phyloP scores from a whole-genome alignment of 2,113 vertebrate genomes.

The Neomonachus schauinslandi region DNA sequence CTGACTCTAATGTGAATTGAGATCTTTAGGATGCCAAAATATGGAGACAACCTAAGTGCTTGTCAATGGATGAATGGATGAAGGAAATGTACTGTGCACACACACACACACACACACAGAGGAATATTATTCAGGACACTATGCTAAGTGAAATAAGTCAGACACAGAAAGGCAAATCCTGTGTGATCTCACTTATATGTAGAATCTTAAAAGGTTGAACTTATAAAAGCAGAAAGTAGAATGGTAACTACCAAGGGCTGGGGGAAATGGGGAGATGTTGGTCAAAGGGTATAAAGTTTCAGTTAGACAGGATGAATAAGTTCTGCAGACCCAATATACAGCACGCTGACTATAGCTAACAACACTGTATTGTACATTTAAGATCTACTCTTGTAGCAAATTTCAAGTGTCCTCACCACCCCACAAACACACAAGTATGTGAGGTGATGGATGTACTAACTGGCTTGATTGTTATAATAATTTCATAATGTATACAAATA shows the following conservation, averaged over 20 bases:
- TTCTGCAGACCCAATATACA: background rate
- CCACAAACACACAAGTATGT: background rate
- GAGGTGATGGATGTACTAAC: background rate
- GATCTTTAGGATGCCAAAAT: background rate
- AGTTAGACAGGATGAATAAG: background rate
- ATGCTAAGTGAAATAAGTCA: background rate
- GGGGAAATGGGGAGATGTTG: background rate
- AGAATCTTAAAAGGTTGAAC: background rate
- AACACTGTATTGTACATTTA: background rate
- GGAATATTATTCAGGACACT: background rate
- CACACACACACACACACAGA: background rate
- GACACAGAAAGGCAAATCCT: background rate
- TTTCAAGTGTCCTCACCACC: background rate
- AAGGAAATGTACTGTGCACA: background rate
- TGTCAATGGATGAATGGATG: background rate
- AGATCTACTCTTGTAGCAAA: background rate
- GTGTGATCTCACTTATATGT: background rate
- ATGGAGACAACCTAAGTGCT: background rate
- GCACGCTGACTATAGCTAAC: background rate
- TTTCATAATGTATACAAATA: background rate
- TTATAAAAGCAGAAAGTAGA: background rate
- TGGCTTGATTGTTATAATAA: background rate
- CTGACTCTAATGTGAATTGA: slow-evolving; percentile 11
- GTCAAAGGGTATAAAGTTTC: background rate
- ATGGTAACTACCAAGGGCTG: background rate